These are phyloP conservation scores for Drosophila buzzatii DNA, from an alignment of 2,888 invertebrate genomes.

Conservation along the genomic window DNA sequence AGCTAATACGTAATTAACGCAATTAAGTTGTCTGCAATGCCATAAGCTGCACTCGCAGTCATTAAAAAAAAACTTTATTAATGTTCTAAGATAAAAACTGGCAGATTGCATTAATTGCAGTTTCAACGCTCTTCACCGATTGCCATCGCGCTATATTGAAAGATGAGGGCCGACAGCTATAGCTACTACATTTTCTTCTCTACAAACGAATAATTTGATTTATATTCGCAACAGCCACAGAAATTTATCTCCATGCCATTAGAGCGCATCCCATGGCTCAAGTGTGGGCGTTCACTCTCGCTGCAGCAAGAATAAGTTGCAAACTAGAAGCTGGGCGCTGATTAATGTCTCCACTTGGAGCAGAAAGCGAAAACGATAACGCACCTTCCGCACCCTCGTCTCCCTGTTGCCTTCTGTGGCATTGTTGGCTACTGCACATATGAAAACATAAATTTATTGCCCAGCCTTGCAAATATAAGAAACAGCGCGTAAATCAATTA, in stretches of 20 bases:
- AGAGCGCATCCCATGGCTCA: slow-evolving; percentile 61
- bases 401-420: slow-evolving; percentile 10
- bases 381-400: slow-evolving; percentile 22
- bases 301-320: background rate
- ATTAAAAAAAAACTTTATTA: slow-evolving; percentile 62
- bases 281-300: slow-evolving; percentile 61
- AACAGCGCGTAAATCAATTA: slow-evolving; percentile 78
- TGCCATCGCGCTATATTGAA: slow-evolving; percentile 50
- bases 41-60: slow-evolving; percentile 45
- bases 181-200: slow-evolving; percentile 8
- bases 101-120: slow-evolving; percentile 73
- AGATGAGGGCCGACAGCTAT: slow-evolving; percentile 23
- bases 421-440: slow-evolving; percentile 50
- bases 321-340: slow-evolving; percentile 33
- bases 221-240: slow-evolving; percentile 35
- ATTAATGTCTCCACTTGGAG: slow-evolving; percentile 70
- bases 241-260: slow-evolving; percentile 60
- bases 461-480: slow-evolving; percentile 58
- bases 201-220: slow-evolving; percentile 42
- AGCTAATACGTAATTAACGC: slow-evolving; percentile 70
- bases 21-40: slow-evolving; percentile 69
- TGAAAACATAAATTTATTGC: slow-evolving; percentile 60
- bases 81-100: slow-evolving; percentile 68
- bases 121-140: slow-evolving; percentile 68
- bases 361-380: slow-evolving; percentile 78